Evolutionary conservation across 2,113 vertebrate species (phyloP), one percentile per base, ranked within the genome.

Genomic region (Callospermophilus lateralis): DNA sequence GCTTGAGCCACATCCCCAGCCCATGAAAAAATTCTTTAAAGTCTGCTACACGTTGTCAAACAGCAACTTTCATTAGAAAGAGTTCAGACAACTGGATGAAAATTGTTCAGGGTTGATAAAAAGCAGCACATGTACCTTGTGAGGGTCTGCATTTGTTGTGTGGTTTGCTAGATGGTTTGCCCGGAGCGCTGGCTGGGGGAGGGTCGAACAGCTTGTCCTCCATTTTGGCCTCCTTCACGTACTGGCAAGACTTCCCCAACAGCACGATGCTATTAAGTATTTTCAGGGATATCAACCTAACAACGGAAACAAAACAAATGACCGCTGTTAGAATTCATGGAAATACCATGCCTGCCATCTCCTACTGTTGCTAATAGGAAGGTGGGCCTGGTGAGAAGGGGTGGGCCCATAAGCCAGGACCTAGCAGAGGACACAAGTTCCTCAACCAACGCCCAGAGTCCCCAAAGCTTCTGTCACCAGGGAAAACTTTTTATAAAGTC

Each of bases 201-300:
- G 97, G 98, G 96, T 99, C 98, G 53, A 99, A 99, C 91, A 99
- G 97, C 97, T 99, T 99, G 92, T 99, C 99, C 97, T 99, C 99
- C 99, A 99, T 99, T 96, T 99, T 99, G 97, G 99, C 99, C 83
- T 99, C 99, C 96, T 99, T 99, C 77, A 99, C 99, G 81, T 99
- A 99, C 13, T 99, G 98, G 95, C 99, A 99, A 0, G 99, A 99
- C 95, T 99, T 99, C 28, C 99, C 99, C 98, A 99, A 97, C n/a
- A 99, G 99, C 92, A 99, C 99, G 10, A 99, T 99, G 95, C 99
- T 99, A 97, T 99, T 99, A 78, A 99, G 98, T 45, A 99, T 99
- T 98, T 99, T 99, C 2, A 99, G 98, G 32, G 99, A 99, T 89
- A 99, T 99, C 97, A 99, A 98, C 89, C 99, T 99, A 87, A 8